Base-by-base conservation (phyloP, 1,140 invertebrate species). In the Dolichoris vasculosae region DNA sequence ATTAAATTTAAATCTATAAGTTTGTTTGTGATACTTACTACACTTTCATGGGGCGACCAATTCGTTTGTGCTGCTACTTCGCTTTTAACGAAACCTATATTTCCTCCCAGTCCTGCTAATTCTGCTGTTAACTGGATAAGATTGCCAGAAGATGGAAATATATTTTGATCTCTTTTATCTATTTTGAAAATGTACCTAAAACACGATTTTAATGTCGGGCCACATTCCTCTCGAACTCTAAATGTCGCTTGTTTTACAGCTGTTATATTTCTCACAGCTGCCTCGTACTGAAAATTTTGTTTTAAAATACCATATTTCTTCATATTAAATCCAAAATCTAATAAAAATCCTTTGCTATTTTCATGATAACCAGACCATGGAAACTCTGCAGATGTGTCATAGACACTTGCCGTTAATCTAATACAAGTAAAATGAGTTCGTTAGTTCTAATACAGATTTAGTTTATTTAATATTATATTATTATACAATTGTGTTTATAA, bases 271-370 rank as follows among this genome's bases (percentile, higher is more conserved):
- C 97, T 93, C 91, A 97, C 97, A 8, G 95, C 91, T 7, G 95
- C 97, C 92, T 98, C 97, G 94, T 97, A 98, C 87, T 97, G 96
- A 26, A 99, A 87, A 90, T 96, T 96, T 90, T 99, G 97, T 86
- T 95, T 95, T 0, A 91, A 90, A 90, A 93, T 89, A 94, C 95
- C 87, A 90, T 90, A 55, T 93, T 91, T 30, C 91, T 90, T 94
- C n/a, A 95, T 95, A 88, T 95, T 94, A 80, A 96, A 94, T 43
- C 94, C 95, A 11, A 96, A 88, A 88, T 97, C 96, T 9, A 97
- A 88, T 30, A 96, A 89, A 63, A 96, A 64, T 0, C 96, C 96
- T 77, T 94, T 94, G 80, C 96, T 95, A 59, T 94, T 91, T 86
- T 95, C 92, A 79, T 94, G 96, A 90, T 96, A 98, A 8, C 97